These are phyloP conservation scores for Camelus bactrianus DNA, from an alignment of 2,113 vertebrate species.

Conservation along the genomic window DNA sequence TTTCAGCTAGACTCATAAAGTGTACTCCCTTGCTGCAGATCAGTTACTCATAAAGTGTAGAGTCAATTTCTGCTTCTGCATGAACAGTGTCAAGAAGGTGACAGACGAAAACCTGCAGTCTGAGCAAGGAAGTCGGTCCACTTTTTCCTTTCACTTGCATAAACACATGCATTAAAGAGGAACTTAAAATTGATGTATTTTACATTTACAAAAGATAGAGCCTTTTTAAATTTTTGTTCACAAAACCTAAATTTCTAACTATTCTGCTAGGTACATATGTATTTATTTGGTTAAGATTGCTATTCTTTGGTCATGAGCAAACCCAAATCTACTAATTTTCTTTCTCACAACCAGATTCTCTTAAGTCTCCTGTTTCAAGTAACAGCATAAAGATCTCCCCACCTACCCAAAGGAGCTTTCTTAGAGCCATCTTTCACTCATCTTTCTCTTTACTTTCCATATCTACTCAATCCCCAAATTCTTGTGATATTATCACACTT, in stretches of 20 bases:
- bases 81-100: slow-evolving; percentile 7
- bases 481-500: not conserved
- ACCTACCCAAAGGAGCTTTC: not conserved
- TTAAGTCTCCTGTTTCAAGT: not conserved
- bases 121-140: not conserved
- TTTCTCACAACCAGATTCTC: not conserved
- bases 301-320: not conserved
- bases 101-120: not conserved
- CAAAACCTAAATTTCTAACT: not conserved
- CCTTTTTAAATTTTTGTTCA: not conserved
- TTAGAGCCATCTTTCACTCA: not conserved
- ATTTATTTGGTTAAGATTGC: not conserved
- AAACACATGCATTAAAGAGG: not conserved
- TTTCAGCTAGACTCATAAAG: slow-evolving; percentile 43
- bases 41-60: not conserved
- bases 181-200: not conserved
- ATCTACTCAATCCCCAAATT: not conserved
- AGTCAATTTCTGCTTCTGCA: slow-evolving; percentile 31
- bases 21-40: slow-evolving; percentile 13
- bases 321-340: not conserved
- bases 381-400: slow-evolving; percentile 12
- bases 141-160: not conserved
- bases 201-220: not conserved
- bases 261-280: not conserved
- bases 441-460: not conserved